Evolutionary conservation across 2,113 vertebrate species (phyloP).

Genomic region (Edolisoma coerulescens): DNA sequence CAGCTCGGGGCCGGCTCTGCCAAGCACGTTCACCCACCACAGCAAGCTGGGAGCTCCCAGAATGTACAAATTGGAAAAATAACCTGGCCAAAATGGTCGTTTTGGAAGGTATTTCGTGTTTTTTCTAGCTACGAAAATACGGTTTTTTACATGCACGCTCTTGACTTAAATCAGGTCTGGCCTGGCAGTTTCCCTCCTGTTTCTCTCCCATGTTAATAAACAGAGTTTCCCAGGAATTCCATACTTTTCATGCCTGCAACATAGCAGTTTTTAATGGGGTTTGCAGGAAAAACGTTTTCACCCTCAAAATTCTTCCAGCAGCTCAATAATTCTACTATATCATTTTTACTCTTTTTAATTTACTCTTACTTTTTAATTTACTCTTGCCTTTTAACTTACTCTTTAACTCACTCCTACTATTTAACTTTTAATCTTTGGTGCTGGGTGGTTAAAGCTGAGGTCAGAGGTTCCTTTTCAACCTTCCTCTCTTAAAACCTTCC

Average conservation of each 20-base stretch:
- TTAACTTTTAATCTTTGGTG: neutral
- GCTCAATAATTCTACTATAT: accelerated
- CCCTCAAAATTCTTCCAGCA: neutral
- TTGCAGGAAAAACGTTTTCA: accelerated
- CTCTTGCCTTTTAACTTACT: neutral
- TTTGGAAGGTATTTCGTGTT: accelerated
- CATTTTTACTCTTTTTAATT: neutral
- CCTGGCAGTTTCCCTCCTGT: neutral
- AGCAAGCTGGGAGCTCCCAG: accelerated
- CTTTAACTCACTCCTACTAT: neutral
- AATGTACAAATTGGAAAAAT: accelerated
- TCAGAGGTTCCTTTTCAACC: neutral
- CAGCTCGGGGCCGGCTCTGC: neutral
- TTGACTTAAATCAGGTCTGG: accelerated
- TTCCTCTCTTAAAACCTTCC: neutral
- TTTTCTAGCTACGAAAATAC: accelerated
- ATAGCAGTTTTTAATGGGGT: neutral
- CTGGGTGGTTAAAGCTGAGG: neutral
- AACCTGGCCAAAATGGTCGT: accelerated
- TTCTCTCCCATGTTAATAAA: accelerated
- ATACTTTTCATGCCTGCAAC: accelerated
- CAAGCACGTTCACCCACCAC: accelerated
- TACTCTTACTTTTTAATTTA: no score
- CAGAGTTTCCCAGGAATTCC: neutral
- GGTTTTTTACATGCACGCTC: accelerated